Evolutionary conservation across 2,888 invertebrate species (phyloP), one percentile per base, ranked within the genome.

Genomic region (Meteorus cinctellus): DNA sequence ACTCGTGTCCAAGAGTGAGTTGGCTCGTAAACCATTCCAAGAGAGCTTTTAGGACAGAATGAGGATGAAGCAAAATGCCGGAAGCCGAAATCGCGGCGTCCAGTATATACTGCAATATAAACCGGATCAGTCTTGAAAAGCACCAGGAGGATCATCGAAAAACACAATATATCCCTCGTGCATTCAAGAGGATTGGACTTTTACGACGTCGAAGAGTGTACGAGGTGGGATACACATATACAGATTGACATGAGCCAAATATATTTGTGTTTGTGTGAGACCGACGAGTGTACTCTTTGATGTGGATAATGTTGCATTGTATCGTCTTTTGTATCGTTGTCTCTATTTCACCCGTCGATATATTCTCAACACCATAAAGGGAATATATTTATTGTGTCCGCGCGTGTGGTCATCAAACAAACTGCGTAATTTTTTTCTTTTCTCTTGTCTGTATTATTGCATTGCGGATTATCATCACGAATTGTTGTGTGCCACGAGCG

Each of bases 91-190:
- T 70, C 70, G 51, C 48, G 65, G 29, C 41, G 19, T 55, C 19
- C n/a, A 55, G n/a, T 55, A 55, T 55, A 55, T 24, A 41, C 59
- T n/a, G 59, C 72, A 69, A 77, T 74, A 74, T 66, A 65, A 41
- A 69, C 19, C 66, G 73, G 74, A 73, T 73, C 60, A 74, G 74
- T 65, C 71, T 65, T 19, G 24, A 27, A 34, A 72, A 63, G 72
- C 41, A 62, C 60, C 34, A 41, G 45, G 31, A 66, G 66, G 66
- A 73, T 73, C 55, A 74, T 77, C 68, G 67, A 74, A 74, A 77
- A 74, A 67, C 60, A 67, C 41, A 77, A 67, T 62, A 67, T 62
- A 66, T 74, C 66, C 51, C 45, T 63, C 60, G 68, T 62, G 76
- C 60, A 67, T 67, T 45, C 70, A 34, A 41, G 75, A 16, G 65